Conservation (phyloP, 1,140 invertebrate species). For the Nephotettix cincticeps region DNA sequence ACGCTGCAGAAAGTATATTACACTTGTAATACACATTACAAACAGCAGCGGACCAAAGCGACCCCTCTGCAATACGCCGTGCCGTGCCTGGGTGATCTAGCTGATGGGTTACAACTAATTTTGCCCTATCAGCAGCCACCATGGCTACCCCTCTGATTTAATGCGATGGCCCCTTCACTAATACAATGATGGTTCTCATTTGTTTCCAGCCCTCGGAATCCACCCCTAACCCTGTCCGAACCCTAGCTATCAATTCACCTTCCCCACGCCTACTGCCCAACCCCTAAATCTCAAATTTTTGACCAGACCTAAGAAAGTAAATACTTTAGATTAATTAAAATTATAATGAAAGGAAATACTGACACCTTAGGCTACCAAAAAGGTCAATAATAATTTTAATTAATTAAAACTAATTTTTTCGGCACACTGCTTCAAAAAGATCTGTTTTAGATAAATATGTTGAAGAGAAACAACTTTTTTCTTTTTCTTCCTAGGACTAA, state of each 20-base stretch:
- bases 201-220: background rate
- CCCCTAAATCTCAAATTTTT: no score
- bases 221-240: background rate
- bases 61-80: background rate
- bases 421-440: no score
- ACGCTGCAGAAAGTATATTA: background rate
- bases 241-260: conserved; percentile 13
- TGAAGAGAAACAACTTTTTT: no score
- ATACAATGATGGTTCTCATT: conserved; percentile 14
- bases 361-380: no score
- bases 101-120: conserved; percentile 11
- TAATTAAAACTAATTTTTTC: no score
- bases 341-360: no score
- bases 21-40: background rate
- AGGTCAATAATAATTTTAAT: no score
- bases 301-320: no score
- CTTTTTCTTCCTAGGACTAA: no score
- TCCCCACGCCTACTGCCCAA: background rate
- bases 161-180: conserved; percentile 3
- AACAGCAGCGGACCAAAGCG: background rate
- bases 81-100: no score
- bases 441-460: no score
- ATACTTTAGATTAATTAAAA: no score
- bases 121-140: conserved; percentile 11
- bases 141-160: conserved; percentile 11